Conservation (phyloP, 2,888 invertebrate genomes). For the Sympetrum striolatum region DNA sequence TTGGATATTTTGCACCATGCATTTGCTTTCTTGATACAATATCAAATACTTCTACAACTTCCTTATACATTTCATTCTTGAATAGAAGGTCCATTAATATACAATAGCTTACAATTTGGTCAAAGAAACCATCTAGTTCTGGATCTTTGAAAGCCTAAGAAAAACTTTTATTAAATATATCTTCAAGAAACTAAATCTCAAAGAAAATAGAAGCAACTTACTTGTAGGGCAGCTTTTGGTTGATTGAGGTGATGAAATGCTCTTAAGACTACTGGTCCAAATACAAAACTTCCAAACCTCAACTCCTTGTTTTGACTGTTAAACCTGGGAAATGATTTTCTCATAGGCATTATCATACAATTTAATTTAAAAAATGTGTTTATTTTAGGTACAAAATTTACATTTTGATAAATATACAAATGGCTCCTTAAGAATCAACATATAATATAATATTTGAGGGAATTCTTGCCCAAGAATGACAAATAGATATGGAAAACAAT, state of each 20-base stretch:
- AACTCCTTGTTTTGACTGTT: slow-evolving; percentile 73
- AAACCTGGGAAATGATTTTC: slow-evolving; percentile 64
- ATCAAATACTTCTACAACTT: slow-evolving; percentile 71
- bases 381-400: not conserved
- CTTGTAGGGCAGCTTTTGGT: slow-evolving; percentile 70
- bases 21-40: slow-evolving; percentile 67
- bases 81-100: slow-evolving; percentile 75
- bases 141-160: slow-evolving; percentile 71
- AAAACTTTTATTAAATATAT: slow-evolving; percentile 46
- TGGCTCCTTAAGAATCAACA: too few relatives aligned
- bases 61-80: slow-evolving; percentile 70
- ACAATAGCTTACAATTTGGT: slow-evolving; percentile 72
- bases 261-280: slow-evolving; percentile 85
- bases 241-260: slow-evolving; percentile 75
- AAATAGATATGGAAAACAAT: too few relatives aligned
- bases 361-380: not conserved
- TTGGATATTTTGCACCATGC: slow-evolving; percentile 71
- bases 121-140: slow-evolving; percentile 71
- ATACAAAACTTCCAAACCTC: slow-evolving; percentile 79
- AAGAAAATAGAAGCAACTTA: slow-evolving; percentile 53
- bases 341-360: not conserved
- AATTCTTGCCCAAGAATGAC: not conserved
- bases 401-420: too few relatives aligned
- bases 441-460: too few relatives aligned
- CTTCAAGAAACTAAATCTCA: not conserved